Evolutionary conservation across 2,797 vertebrate genomes (phyloP).

Genomic region (Alectoris magna): DNA sequence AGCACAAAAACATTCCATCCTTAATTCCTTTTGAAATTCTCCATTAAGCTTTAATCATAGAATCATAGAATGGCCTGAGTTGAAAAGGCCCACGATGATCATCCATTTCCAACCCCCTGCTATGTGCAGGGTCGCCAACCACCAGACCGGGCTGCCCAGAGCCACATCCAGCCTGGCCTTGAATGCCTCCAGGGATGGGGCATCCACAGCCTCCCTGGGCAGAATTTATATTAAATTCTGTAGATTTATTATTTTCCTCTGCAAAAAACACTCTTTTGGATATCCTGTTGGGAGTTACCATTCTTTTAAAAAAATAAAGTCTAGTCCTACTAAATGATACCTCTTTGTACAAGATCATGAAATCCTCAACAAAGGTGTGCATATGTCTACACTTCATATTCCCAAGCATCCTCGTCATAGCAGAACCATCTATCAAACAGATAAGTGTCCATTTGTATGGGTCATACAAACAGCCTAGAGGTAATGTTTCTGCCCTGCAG

Average conservation of each 20-base stretch:
- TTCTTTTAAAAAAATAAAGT: background rate
- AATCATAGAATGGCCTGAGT: too few species aligned
- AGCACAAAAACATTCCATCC: slow-evolving; percentile 16
- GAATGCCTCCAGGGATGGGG: too few species aligned
- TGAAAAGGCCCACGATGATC: too few species aligned
- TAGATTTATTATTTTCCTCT: background rate
- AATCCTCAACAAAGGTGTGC: background rate
- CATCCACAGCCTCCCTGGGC: too few species aligned
- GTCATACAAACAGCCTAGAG: background rate
- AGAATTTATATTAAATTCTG: background rate
- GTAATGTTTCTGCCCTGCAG: background rate
- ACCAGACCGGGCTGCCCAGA: too few species aligned
- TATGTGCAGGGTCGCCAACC: too few species aligned
- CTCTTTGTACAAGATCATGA: background rate
- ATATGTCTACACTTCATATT: background rate
- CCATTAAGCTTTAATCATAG: background rate
- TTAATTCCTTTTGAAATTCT: slow-evolving; percentile 23
- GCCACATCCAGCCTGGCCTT: too few species aligned
- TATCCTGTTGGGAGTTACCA: background rate
- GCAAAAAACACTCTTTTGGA: background rate
- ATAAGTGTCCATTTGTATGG: background rate
- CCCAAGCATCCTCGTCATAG: background rate
- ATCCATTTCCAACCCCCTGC: too few species aligned
- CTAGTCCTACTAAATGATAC: background rate
- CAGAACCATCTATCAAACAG: background rate